A percentile compares a stretch with the other conserved stretches of the same genome.
These are phyloP conservation scores for Monochamus alternatus DNA, from an alignment of 2,888 invertebrate species.

Conservation along the genomic window DNA sequence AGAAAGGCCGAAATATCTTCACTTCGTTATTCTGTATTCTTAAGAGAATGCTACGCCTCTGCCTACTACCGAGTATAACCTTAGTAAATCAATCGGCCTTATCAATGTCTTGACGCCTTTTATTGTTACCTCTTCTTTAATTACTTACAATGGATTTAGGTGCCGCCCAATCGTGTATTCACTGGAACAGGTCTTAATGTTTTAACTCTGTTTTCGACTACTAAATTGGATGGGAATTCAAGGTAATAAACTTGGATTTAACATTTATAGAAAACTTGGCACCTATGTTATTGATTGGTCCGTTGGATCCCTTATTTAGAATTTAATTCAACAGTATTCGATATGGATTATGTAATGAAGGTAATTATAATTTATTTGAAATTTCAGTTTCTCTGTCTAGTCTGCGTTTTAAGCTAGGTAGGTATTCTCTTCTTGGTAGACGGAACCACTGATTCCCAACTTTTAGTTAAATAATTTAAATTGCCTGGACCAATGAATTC, in stretches of 20 bases:
- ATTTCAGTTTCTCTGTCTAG: too few species aligned
- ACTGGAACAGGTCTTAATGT: slow-evolving; percentile 38
- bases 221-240: slow-evolving; percentile 57
- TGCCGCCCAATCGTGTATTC: slow-evolving; percentile 52
- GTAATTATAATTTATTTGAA: too few species aligned
- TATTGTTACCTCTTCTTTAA: slow-evolving; percentile 69
- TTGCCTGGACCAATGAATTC: neutral
- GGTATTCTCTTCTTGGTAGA: neutral
- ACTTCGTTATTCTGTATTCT: too few species aligned
- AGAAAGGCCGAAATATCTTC: too few species aligned
- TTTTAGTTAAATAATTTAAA: neutral
- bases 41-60: slow-evolving; percentile 11
- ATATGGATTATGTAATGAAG: too few species aligned
- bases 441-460: neutral
- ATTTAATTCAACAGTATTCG: slow-evolving; percentile 44
- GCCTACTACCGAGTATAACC: slow-evolving; percentile 64
- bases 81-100: slow-evolving; percentile 67
- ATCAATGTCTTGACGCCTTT: slow-evolving; percentile 66
- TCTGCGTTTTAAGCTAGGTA: too few species aligned
- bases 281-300: slow-evolving; percentile 65
- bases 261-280: slow-evolving; percentile 67
- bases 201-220: slow-evolving; percentile 49
- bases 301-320: slow-evolving; percentile 56
- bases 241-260: slow-evolving; percentile 64
- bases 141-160: slow-evolving; percentile 65